Evolutionary conservation across 1,140 invertebrate genomes (phyloP), one percentile per base, ranked within the genome.

Genomic region (Adoxophyes honmai): DNA sequence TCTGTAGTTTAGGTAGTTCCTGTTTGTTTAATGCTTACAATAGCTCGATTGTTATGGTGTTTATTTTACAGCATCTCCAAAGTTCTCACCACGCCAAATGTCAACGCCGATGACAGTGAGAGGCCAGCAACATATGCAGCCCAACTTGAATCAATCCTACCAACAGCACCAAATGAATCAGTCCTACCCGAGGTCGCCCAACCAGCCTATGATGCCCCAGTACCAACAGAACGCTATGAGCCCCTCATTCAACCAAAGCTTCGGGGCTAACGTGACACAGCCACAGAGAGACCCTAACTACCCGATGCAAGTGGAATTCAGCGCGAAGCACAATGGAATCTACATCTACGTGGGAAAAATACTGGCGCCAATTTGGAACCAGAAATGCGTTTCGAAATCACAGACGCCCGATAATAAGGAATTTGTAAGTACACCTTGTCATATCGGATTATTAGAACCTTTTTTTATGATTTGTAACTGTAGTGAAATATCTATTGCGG

Each of bases 291-390:
- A 88, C 10, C 63, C 39, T 0, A 84, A 76, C 54, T 85, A 67
- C 58, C 76, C 73, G 6, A 59, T 91, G 44, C 92, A 92, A 60
- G 81, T 91, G 4, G 90, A 92, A 38, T 96, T 93, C 77, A 97
- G 96, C 1, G 92, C 95, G 2, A 98, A 98, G 86, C 97, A 99
- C 75, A 96, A 98, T 80, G 97, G 96, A 0, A 90, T 99, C 0
- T 99, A 98, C 88, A 90, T 98, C 2, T 98, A 96, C 74, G 92
- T 98, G 6, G 93, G 95, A 16, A 92, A 97, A 62, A 95, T 99
- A 66, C 80, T 99, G 4, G 90, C 95, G 55, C 94, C 95, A 0
- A 91, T 97, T 56, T 97, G 96, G 96, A 93, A 93, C 68, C 78
- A 93, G 56, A 91, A 92, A 62, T 94, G 94, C 66, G 92, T 95